These are phyloP conservation scores for Leptinotarsa tumamoca DNA, from an alignment of 2,888 invertebrate genomes.

Conservation along the genomic window DNA sequence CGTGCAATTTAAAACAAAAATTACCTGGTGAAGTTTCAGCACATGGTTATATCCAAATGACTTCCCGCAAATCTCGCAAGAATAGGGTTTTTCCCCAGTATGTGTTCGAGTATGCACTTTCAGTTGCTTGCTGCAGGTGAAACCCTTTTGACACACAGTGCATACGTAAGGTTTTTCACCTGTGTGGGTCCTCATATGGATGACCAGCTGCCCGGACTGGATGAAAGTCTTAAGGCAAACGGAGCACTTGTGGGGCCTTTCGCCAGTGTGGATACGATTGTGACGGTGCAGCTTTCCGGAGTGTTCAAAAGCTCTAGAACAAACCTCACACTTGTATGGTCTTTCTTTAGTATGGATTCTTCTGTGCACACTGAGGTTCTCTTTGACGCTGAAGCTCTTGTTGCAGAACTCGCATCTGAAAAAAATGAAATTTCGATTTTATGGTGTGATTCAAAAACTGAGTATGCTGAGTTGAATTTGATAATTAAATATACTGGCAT, in stretches of 20 bases:
- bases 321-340: slow-evolving; percentile 90
- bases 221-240: slow-evolving; percentile 92
- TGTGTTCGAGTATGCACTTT: slow-evolving; percentile 93
- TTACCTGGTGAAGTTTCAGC: slow-evolving; percentile 77
- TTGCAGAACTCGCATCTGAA: slow-evolving; percentile 85
- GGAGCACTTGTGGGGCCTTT: slow-evolving; percentile 89
- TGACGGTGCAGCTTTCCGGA: slow-evolving; percentile 91
- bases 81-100: slow-evolving; percentile 91
- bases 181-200: slow-evolving; percentile 91
- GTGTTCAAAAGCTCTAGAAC: slow-evolving; percentile 90
- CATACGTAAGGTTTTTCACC: slow-evolving; percentile 86
- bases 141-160: slow-evolving; percentile 87
- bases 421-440: neutral
- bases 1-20: neutral
- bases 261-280: slow-evolving; percentile 91
- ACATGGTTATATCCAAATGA: slow-evolving; percentile 94
- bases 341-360: slow-evolving; percentile 93
- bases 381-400: slow-evolving; percentile 93
- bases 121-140: slow-evolving; percentile 91
- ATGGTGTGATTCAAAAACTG: neutral
- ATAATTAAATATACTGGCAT: too few relatives aligned
- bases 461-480: too few relatives aligned
- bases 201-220: slow-evolving; percentile 90
- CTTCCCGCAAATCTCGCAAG: slow-evolving; percentile 91
- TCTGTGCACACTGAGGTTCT: slow-evolving; percentile 89